Base-by-base conservation (phyloP, 2,797 vertebrate genomes). In the Selene dorsalis region DNA sequence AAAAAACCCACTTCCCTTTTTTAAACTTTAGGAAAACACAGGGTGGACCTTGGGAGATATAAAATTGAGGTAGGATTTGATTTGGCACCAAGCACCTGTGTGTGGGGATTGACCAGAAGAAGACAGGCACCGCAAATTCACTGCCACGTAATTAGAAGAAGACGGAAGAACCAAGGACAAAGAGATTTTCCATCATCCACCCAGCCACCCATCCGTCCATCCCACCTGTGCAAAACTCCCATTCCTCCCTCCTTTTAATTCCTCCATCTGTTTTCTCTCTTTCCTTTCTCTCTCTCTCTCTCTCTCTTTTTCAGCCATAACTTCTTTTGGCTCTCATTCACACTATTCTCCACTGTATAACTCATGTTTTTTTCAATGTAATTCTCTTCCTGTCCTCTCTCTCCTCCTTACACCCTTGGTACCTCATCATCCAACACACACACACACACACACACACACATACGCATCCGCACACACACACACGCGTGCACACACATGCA, bases 151-250 rank as follows among this genome's bases (percentile, higher is more conserved):
- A 92, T 91, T 88, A 89, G 80, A 90, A 65, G 70, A 86, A 79
- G 69, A 63, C 58, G 78, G 69, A 80, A 84, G 80, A 88, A 68
- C 0, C 66, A 81, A 82, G 75, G 86, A 89, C 83, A 87, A 92
- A 92, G 84, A 88, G 73, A 83, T 92, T 93, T 94, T 93, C 92
- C 93, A 92, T 82, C 87, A 78, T 85, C 89, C 87, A 84, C 77
- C 67, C 66, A 84, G 50, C 77, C 89, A 79, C 83, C 77, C 89
- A 80, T 84, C 84, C 60, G 26, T 86, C 83, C 89, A 88, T 93
- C 92, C 91, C 93, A 94, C 94, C 93, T 94, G 93, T 92, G 87
- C 88, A 84, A 72, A 79, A 84, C 88, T 86, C 71, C 89, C 62
- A 70, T 86, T 89, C 83, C 88, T 84, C 84, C 64, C 78, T 73